Evolutionary conservation across 2,797 vertebrate genomes (phyloP).

Genomic region (Synanceia verrucosa): DNA sequence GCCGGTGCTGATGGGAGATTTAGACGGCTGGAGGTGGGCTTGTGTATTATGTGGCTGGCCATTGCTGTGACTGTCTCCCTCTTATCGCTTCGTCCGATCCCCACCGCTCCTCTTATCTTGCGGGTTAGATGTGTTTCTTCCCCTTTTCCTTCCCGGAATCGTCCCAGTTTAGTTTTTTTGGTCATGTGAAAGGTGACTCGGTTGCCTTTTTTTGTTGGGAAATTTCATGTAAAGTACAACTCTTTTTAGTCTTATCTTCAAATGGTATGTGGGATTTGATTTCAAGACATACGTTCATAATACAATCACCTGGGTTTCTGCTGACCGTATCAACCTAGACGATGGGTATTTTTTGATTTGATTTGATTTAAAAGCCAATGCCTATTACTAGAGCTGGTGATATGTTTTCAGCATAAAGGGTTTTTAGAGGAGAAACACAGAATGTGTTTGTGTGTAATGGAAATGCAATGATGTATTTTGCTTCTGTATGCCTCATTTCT

Average conservation of each 20-base stretch:
- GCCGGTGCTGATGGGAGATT: constrained; percentile 76
- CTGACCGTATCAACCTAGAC: constrained; percentile 55
- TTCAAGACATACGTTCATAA: constrained; percentile 60
- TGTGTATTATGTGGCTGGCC: constrained; percentile 82
- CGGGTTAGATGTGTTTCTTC: constrained; percentile 38
- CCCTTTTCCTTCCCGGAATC: constrained; percentile 79
- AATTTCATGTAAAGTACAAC: constrained; percentile 46
- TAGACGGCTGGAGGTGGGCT: constrained; percentile 76
- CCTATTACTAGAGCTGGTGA: constrained; percentile 7
- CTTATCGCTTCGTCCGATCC: constrained; percentile 80
- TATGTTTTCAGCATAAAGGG: neutral
- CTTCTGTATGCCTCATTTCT: constrained; percentile 15
- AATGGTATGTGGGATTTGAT: constrained; percentile 60
- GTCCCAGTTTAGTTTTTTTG: constrained; percentile 50
- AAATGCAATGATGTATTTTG: constrained; percentile 34
- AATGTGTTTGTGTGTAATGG: constrained; percentile 28
- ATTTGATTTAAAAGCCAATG: constrained; percentile 23
- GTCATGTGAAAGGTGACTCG: constrained; percentile 75
- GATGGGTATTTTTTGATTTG: constrained; percentile 19
- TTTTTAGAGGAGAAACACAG: constrained; percentile 27
- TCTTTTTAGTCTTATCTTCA: constrained; percentile 57
- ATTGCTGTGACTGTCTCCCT: constrained; percentile 81
- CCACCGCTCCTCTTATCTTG: constrained; percentile 74
- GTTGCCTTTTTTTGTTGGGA: constrained; percentile 13
- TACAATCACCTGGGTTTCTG: constrained; percentile 48